Evolutionary conservation across 2,113 vertebrate species (phyloP), one percentile per base, ranked within the genome.

Genomic region (Urocynchramus pylzowi): DNA sequence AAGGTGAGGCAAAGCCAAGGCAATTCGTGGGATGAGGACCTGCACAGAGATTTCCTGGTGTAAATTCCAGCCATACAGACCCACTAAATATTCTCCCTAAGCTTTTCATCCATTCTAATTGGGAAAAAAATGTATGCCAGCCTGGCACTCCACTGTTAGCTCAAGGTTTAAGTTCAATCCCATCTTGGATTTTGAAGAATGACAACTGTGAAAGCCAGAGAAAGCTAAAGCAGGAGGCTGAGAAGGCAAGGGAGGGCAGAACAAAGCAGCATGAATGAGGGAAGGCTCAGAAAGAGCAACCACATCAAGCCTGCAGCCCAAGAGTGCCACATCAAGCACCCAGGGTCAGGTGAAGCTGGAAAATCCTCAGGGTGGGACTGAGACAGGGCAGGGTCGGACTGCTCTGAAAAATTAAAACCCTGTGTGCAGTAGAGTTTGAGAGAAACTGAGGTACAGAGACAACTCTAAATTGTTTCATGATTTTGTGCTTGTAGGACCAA

Each of bases 91-190:
- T 54, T 80, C 79, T 50, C 50, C 18, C 67, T 49, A 30, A 94
- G 90, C 54, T 90, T 95, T 86, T 88, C 54, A 84, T 92, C 71
- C 83, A 30, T 69, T 63, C 59, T 88, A 82, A 93, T 90, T 93
- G 90, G 71, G 53, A 86, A 79, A 31, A 61, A 91, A 94, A 93
- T 41, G 4, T 77, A 83, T 88, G 63, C 90, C 69, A 65, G 59
- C 31, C 88, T 20, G 45, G 71, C 35, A 70, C 45, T 86, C 47
- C 42, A 35, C 50, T 93, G 90, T 94, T 96, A 88, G 83, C 83
- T 95, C 83, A 90, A 90, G 90, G 79, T 84, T 94, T 94, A 89
- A 92, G 64, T 92, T 90, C 85, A 92, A 39, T 80, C 59, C 30
- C 68, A 10, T 6, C 39, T 42, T 84, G 76, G 56, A 70, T 94